Evolutionary conservation across 2,888 invertebrate genomes (phyloP).

Genomic region (Drosophila kambysellisi): DNA sequence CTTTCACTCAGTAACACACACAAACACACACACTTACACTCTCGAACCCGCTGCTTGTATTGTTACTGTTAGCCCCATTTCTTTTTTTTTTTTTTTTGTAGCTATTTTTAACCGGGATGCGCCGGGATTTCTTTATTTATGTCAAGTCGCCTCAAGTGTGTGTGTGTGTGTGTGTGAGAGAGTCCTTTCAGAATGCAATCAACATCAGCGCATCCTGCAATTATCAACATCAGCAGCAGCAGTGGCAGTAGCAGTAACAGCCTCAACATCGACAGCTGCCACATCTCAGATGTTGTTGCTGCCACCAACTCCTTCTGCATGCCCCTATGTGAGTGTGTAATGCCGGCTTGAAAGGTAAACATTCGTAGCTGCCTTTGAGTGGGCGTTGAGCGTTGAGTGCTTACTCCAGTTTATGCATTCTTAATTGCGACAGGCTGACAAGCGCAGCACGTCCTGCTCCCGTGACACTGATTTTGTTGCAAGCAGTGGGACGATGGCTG

Average conservation of each 20-base stretch:
- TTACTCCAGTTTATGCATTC: slow-evolving; percentile 81
- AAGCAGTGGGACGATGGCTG: not conserved
- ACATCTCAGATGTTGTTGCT: slow-evolving; percentile 39
- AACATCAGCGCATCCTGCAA: slow-evolving; percentile 81
- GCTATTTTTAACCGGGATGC: slow-evolving; percentile 57
- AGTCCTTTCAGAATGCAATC: slow-evolving; percentile 74
- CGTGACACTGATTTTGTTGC: slow-evolving; percentile 77
- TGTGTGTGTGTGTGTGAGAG: slow-evolving; percentile 38
- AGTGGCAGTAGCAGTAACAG: slow-evolving; percentile 4
- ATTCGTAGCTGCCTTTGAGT: slow-evolving; percentile 41
- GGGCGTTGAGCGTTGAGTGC: slow-evolving; percentile 60
- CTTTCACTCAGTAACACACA: slow-evolving; percentile 57
- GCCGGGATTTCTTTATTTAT: slow-evolving; percentile 78
- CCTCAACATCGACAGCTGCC: slow-evolving; percentile 41
- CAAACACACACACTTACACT: slow-evolving; percentile 10
- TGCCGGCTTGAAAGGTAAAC: slow-evolving; percentile 65
- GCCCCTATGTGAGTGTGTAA: not conserved
- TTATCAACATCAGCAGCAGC: slow-evolving; percentile 69
- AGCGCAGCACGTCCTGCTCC: slow-evolving; percentile 68
- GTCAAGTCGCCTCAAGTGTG: slow-evolving; percentile 72
- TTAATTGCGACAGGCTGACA: slow-evolving; percentile 70
- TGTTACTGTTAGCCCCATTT: slow-evolving; percentile 74
- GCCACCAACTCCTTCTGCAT: slow-evolving; percentile 22
- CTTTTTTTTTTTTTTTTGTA: slow-evolving; percentile 51
- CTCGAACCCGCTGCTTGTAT: slow-evolving; percentile 52